Conservation (phyloP, 2,888 invertebrate species). For the Seira ritae region DNA sequence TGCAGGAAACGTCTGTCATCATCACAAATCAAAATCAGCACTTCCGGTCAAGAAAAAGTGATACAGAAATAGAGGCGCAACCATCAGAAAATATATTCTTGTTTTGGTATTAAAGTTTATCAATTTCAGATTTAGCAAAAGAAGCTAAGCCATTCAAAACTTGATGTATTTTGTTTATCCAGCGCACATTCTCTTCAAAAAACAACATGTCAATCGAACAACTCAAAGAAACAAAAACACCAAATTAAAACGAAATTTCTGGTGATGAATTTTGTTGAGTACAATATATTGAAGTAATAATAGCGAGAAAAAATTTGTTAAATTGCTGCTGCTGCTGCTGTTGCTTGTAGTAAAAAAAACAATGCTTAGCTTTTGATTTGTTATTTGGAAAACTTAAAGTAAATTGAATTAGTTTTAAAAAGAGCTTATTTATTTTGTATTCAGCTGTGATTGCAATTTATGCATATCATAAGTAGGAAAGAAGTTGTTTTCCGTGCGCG, state of each 20-base stretch:
- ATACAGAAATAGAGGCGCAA: conserved; percentile 11
- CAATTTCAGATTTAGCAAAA: conserved; percentile 38
- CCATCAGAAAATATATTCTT: background rate
- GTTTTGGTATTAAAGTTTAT: background rate
- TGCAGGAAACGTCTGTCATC: conserved; percentile 8
- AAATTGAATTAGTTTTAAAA: conserved; percentile 4
- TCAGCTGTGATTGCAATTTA: conserved; percentile 11
- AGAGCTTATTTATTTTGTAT: background rate
- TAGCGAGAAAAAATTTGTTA: conserved; percentile 30
- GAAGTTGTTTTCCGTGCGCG: background rate
- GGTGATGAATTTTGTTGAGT: background rate
- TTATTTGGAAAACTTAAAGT: background rate
- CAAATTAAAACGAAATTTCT: background rate
- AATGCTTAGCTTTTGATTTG: conserved; percentile 21
- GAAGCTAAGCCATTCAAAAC: conserved; percentile 59
- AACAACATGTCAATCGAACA: background rate
- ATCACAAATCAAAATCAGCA: conserved; percentile 2
- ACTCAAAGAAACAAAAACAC: background rate
- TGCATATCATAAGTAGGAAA: background rate
- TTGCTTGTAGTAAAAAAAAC: conserved; percentile 21
- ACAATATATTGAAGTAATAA: background rate
- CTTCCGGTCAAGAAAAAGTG: conserved; percentile 16
- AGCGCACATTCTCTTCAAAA: conserved; percentile 26
- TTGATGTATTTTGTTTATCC: conserved; percentile 25
- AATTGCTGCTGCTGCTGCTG: conserved; percentile 32